Percentiles rank a stretch among this genome's conserved stretches.
Evolutionary conservation across 2,888 invertebrate genomes (phyloP).

Genomic region (Leptogaster cylindrica): DNA sequence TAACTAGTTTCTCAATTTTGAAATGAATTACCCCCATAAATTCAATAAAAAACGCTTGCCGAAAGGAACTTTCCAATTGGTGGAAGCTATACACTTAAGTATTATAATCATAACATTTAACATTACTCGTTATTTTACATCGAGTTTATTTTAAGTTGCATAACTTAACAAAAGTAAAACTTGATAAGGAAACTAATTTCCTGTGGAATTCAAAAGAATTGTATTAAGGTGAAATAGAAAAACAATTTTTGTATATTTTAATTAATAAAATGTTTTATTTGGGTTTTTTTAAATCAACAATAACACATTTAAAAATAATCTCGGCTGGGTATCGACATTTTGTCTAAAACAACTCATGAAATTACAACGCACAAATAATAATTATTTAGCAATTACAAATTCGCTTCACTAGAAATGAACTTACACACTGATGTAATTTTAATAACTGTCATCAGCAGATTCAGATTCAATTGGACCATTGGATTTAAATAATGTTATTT

Average conservation of each 20-base stretch:
- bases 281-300: constrained; percentile 48
- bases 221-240: not conserved
- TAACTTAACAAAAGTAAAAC: too few species aligned
- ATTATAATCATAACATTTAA: too few species aligned
- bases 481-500: constrained; percentile 38
- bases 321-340: constrained; percentile 50
- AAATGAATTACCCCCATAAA: too few species aligned
- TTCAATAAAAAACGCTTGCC: too few species aligned
- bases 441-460: constrained; percentile 31
- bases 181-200: too few species aligned
- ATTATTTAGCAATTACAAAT: constrained; percentile 46
- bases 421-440: constrained; percentile 5
- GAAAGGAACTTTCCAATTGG: too few species aligned
- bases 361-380: constrained; percentile 45
- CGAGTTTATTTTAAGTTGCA: too few species aligned
- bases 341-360: constrained; percentile 50
- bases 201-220: too few species aligned
- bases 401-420: constrained; percentile 22
- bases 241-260: constrained; percentile 43
- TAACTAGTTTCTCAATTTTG: too few species aligned
- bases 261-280: constrained; percentile 49
- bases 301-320: constrained; percentile 50
- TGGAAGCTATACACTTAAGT: too few species aligned
- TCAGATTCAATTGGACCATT: constrained; percentile 41
- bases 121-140: too few species aligned